Conservation (phyloP, 2,888 invertebrate genomes). For the Slavum lentiscoides region DNA sequence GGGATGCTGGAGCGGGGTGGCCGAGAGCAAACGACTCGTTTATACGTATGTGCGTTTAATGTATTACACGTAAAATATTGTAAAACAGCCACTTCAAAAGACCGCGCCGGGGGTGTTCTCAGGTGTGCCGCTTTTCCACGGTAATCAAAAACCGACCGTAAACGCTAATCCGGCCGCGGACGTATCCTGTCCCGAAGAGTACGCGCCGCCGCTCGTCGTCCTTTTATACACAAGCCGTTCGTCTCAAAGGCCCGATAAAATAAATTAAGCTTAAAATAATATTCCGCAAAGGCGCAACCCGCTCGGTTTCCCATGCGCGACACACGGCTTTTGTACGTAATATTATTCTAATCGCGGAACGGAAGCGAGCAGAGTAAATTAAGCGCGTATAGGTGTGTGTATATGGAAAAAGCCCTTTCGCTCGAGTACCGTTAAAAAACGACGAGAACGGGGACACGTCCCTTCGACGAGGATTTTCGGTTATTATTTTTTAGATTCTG, state of each 20-base stretch:
- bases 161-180: slow-evolving; percentile 36
- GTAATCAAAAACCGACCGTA: slow-evolving; percentile 50
- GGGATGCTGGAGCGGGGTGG: neutral
- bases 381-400: too few species aligned
- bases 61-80: neutral
- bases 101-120: neutral
- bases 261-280: slow-evolving; percentile 52
- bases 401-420: too few species aligned
- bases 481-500: too few species aligned
- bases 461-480: too few species aligned
- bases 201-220: neutral
- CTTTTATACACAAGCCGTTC: neutral
- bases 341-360: slow-evolving; percentile 23
- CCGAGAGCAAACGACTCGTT: neutral
- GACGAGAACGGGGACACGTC: too few species aligned
- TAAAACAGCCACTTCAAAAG: slow-evolving; percentile 43
- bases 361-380: too few species aligned
- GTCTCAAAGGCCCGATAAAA: slow-evolving; percentile 47
- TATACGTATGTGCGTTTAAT: too few species aligned
- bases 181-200: too few species aligned
- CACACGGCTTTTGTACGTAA: slow-evolving; percentile 31
- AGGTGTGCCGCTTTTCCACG: slow-evolving; percentile 46
- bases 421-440: too few species aligned
- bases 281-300: slow-evolving; percentile 44
- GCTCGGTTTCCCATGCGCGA: slow-evolving; percentile 39